A percentile compares a stretch with the other conserved stretches of the same genome.
Conservation (phyloP, 2,113 vertebrate species). For the Dromas ardeola region DNA sequence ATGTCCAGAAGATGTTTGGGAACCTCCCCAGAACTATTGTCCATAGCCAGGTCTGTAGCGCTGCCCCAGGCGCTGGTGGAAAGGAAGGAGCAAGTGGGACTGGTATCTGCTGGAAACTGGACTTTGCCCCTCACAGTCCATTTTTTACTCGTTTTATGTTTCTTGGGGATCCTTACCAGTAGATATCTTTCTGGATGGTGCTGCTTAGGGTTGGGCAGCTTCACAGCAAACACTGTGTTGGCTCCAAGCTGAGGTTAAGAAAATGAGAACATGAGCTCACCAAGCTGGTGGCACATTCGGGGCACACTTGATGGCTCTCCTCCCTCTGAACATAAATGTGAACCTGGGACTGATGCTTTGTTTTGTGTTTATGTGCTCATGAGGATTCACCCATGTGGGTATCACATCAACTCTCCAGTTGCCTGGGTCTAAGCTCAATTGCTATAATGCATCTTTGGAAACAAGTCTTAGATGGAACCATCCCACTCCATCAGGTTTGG, state of each 20-base stretch:
- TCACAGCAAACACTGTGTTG: neutral
- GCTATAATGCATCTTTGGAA: neutral
- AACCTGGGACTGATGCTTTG: neutral
- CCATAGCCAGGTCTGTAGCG: neutral
- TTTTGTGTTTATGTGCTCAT: neutral
- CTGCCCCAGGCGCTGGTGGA: neutral
- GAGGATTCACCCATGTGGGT: neutral
- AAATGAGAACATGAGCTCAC: neutral
- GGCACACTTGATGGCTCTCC: neutral
- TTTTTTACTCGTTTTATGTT: neutral
- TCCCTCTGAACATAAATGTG: neutral
- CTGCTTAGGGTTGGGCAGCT: neutral
- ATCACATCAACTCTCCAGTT: neutral
- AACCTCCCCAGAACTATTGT: neutral
- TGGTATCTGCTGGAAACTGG: neutral
- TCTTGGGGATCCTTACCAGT: neutral
- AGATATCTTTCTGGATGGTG: neutral
- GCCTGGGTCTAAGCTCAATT: neutral
- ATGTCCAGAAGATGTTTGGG: neutral
- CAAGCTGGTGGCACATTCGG: neutral
- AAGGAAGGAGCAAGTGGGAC: neutral
- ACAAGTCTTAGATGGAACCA: neutral
- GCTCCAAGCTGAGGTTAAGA: neutral
- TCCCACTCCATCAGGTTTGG: neutral
- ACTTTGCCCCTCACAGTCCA: neutral